Percentiles rank a stretch among this genome's conserved stretches.
Conservation (phyloP, 2,888 invertebrate species). For the Belgica antarctica region DNA sequence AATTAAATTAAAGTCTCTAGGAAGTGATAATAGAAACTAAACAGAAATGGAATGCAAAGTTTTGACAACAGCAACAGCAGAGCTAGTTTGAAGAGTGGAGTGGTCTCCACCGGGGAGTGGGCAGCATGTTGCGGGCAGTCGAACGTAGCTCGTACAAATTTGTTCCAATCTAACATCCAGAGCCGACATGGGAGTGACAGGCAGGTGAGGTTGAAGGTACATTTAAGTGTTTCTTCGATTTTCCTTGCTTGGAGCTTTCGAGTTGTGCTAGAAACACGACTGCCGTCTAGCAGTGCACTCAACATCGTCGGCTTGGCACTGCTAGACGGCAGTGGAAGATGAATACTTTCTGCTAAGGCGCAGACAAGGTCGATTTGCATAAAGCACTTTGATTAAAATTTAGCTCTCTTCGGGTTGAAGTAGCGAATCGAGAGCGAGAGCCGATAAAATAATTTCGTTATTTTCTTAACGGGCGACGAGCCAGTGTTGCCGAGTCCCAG, state of each 20-base stretch:
- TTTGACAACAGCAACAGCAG: neutral
- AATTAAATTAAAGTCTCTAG: slow-evolving; percentile 19
- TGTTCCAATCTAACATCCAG: no score
- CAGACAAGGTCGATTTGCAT: neutral
- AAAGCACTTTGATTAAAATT: neutral
- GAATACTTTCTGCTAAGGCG: neutral
- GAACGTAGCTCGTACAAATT: neutral
- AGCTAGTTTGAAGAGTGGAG: neutral
- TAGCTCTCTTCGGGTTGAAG: neutral
- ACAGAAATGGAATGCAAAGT: neutral
- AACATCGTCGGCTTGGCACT: no score
- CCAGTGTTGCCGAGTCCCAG: neutral
- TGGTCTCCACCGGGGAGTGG: no score
- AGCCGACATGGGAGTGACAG: no score
- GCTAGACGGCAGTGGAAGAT: neutral
- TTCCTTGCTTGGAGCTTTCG: no score
- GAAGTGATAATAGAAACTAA: slow-evolving; percentile 16
- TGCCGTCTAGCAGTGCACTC: no score
- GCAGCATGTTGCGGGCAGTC: no score
- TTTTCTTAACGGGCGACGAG: neutral
- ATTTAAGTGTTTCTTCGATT: no score
- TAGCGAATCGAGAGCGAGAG: neutral
- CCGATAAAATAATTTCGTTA: neutral
- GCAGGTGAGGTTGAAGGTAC: no score
- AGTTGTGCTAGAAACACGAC: no score